Evolutionary conservation across 1,140 invertebrate species (phyloP).

Genomic region (Drosophila rhopaloa): DNA sequence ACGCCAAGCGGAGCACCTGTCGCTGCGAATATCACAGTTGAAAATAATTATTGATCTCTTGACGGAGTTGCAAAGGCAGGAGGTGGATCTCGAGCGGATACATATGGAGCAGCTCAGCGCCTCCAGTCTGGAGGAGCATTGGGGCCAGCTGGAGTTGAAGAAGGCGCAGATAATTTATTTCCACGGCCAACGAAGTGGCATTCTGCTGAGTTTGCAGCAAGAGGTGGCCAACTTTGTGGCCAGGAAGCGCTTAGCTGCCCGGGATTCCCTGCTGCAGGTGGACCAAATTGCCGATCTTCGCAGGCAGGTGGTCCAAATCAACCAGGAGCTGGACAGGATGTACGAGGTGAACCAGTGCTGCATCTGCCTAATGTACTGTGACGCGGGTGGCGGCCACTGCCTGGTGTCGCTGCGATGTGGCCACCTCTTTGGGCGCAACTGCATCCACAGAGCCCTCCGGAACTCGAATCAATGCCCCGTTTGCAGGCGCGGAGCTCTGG

Average conservation of each 20-base stretch:
- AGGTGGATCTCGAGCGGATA: neutral
- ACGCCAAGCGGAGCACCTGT: neutral
- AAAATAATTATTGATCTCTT: neutral
- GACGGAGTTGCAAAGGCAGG: neutral
- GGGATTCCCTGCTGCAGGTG: neutral
- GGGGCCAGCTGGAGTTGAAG: neutral
- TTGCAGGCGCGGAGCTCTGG: neutral
- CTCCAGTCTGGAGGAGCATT: too few species aligned
- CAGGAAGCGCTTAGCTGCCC: too few species aligned
- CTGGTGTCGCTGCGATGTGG: slow-evolving; percentile 1
- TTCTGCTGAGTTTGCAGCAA: neutral
- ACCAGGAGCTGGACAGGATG: neutral
- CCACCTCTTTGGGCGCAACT: neutral
- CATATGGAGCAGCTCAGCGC: too few species aligned
- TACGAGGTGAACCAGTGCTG: neutral
- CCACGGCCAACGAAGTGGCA: neutral
- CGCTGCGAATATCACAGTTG: neutral
- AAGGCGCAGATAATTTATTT: neutral
- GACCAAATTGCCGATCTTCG: neutral
- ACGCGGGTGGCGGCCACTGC: neutral
- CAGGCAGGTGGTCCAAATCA: neutral
- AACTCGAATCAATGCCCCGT: neutral
- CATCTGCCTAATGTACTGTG: neutral
- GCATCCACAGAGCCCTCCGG: neutral
- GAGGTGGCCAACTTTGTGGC: too few species aligned